Evolutionary conservation across 2,888 invertebrate species (phyloP), one percentile per base, ranked within the genome.

Genomic region (Tenthredo scrophulariae): DNA sequence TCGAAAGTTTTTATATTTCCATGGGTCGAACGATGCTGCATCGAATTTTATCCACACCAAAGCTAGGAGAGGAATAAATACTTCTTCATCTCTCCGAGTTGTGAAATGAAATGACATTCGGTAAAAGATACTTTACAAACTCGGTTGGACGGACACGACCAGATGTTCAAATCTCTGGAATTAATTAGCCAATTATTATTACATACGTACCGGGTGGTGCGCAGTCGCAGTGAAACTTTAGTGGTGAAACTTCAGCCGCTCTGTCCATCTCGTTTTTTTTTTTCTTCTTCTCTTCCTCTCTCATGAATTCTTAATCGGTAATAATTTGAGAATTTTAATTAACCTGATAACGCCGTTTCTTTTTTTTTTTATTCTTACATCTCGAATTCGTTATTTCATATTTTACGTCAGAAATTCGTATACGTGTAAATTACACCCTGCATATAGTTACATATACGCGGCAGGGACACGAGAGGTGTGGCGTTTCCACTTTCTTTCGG

Each of bases 141-240:
- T 74, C 43, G 70, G 70, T n/a, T 29, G 7, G 70, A 43, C 10
- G 72, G n/a, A 43, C n/a, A 67, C 72, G 29, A 54, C 50, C 77
- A 77, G 50, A 77, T 50, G 77, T 54, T 77, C n/a, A 33, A 33
- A 77, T 54, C 33, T 77, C 18, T 15, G 29, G 33, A 77, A 77
- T 77, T 77, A 77, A 77, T 77, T 77, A 54, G 77, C 77, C 77
- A 77, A 77, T 77, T 77, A 77, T 54, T 77, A 50, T 54, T 74
- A 74, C 72, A 26, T 43, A 72, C 10, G 72, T 40, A 72, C 72
- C 72, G 72, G 40, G 72, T 22, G 72, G 43, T 18, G 15, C 10
- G 29, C 15, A 15, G 33, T 13, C 26, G 62, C 62, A 62, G 62
- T 5, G 62, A 62, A 62, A 62, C 62, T 62, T 62, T 62, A 62